These are phyloP conservation scores for Talpa occidentalis DNA, from an alignment of 2,113 vertebrate genomes.

Conservation along the genomic window DNA sequence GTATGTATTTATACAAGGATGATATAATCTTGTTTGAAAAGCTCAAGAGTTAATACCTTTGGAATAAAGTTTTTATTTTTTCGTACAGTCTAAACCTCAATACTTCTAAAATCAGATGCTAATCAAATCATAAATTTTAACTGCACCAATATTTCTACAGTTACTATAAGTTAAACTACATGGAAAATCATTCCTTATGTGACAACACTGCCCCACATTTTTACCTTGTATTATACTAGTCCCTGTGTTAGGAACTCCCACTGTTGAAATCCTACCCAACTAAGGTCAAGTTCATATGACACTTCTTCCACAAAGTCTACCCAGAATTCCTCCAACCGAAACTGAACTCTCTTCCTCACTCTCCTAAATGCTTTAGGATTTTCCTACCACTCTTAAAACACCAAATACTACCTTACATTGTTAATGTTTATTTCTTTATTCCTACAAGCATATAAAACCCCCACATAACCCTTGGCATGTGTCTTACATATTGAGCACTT, in stretches of 20 bases:
- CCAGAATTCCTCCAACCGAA: constrained; percentile 42
- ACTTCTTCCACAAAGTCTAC: constrained; percentile 23
- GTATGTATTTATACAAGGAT: neutral
- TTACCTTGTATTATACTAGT: neutral
- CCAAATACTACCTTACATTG: constrained; percentile 29
- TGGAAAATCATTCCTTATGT: neutral
- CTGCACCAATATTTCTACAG: neutral
- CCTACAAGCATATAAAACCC: constrained; percentile 6
- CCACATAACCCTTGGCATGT: neutral
- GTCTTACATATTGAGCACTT: neutral
- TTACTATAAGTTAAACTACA: neutral
- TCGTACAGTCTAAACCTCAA: neutral
- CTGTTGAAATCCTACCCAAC: neutral
- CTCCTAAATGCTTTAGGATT: neutral
- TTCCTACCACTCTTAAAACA: neutral
- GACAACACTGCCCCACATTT: neutral
- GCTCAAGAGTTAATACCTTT: neutral
- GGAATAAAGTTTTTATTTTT: constrained; percentile 41
- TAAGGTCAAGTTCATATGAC: neutral
- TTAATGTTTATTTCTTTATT: constrained; percentile 49
- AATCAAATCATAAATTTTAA: neutral
- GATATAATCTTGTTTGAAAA: neutral
- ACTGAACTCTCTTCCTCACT: neutral
- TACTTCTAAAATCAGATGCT: constrained; percentile 22
- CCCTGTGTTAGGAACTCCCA: constrained; percentile 24